Evolutionary conservation across 2,113 vertebrate genomes (phyloP).

Genomic region (Vidua chalybeata): DNA sequence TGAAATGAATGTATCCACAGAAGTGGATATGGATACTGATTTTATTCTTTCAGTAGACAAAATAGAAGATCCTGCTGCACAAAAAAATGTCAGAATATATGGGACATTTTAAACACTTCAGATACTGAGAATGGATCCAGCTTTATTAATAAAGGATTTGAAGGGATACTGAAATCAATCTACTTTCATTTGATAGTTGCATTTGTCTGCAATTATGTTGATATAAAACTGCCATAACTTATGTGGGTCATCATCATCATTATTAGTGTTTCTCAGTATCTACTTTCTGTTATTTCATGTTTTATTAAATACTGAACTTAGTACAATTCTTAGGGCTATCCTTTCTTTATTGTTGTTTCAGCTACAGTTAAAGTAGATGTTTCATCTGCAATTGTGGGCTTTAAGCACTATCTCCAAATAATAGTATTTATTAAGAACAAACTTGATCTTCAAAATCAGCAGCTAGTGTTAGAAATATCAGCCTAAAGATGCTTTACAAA

Average conservation of each 20-base stretch:
- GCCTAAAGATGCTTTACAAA: background rate
- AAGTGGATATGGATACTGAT: background rate
- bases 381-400: background rate
- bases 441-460: background rate
- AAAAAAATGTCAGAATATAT: background rate
- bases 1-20: background rate
- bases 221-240: background rate
- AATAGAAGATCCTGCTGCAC: background rate
- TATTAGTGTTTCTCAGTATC: background rate
- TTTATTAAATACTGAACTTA: background rate
- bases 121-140: background rate
- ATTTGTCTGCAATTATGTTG: background rate
- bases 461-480: background rate
- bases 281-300: background rate
- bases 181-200: background rate
- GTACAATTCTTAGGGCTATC: background rate
- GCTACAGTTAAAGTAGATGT: background rate
- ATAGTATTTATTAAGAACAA: background rate
- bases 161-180: background rate
- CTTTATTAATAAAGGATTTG: background rate
- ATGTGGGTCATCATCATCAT: background rate
- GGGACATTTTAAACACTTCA: background rate
- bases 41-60: background rate
- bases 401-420: background rate
- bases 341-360: background rate